Base-by-base conservation (phyloP, 2,888 invertebrate genomes). In the Ichneumoninae sp. region DNA sequence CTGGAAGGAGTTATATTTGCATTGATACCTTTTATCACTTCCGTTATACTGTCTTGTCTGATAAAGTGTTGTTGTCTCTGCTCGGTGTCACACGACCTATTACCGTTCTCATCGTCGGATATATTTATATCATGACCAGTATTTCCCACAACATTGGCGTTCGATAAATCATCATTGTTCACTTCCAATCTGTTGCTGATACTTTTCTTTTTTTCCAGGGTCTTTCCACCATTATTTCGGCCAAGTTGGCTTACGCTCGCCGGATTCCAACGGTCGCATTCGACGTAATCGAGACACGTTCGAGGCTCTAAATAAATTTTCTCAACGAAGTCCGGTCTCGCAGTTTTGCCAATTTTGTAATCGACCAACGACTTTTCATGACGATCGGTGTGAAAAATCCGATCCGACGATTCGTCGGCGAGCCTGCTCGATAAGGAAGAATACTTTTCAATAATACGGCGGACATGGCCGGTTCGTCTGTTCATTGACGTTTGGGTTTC, bases 21-120 rank as follows among this genome's bases (percentile, higher is more conserved):
- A 60, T 91, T 89, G 3, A 92, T 89, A 33, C 89, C 86, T 8
- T 88, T 89, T 16, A 91, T 88, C 5, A 91, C 89, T 54, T 92
- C 91, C 0, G 86, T 84, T 13, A 92, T 86, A 71, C 90, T 90
- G 82, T 92, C 90, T 76, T 89, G 83, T 10, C 90, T 50, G 19
- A 36, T 2, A 0, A 85, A 52, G 1, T 22, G 60, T 65, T 65
- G 69, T 33, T 33, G 22, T 62, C 60, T 4, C 19, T 47, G 62
- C 0, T 26, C 47, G 13, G 19, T 47, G n/a, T 19, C n/a, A 16
- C 30, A 10, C 72, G 60, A 40, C 6, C 16, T 10, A 60, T 82
- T 85, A 13, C 79, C 82, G 44, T 85, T 85, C 16, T 80, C 79
- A 36, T 85, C 79, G 36, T 85, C 75, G 8, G 76, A 72, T 30